These are phyloP conservation scores for Brienomyrus longianalis DNA, from an alignment of 2,113 vertebrate genomes.

Conservation along the genomic window DNA sequence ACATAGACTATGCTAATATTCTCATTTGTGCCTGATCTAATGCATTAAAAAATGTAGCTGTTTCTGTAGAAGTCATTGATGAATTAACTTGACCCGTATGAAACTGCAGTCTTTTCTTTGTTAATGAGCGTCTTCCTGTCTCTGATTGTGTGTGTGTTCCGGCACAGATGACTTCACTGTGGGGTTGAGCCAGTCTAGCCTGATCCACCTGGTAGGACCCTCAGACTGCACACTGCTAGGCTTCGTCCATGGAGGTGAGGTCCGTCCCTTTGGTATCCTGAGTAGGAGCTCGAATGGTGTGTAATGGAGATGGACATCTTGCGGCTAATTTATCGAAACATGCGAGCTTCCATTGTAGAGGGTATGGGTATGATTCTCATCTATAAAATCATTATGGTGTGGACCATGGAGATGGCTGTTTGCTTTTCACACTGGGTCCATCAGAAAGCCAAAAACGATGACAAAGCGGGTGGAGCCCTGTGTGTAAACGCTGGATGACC, in stretches of 20 bases:
- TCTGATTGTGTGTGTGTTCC: slow-evolving; percentile 22
- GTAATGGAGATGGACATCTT: background rate
- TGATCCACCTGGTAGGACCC: slow-evolving; percentile 89
- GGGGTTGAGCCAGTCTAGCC: slow-evolving; percentile 86
- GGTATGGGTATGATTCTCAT: background rate
- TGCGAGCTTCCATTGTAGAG: background rate
- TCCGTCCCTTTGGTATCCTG: background rate
- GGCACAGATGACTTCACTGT: slow-evolving; percentile 74
- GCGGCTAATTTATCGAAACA: background rate
- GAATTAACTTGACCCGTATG: background rate
- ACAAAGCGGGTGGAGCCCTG: background rate
- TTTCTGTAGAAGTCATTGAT: background rate
- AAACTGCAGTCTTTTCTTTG: background rate
- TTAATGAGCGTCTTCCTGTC: background rate
- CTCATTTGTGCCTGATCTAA: background rate
- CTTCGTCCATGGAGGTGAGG: slow-evolving; percentile 86
- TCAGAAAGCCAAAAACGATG: background rate
- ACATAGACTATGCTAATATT: background rate
- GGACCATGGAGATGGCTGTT: background rate
- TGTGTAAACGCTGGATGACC: background rate
- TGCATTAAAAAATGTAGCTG: background rate
- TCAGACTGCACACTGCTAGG: slow-evolving; percentile 84
- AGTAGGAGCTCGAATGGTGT: background rate
- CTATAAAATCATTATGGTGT: background rate
- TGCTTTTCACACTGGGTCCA: background rate